Base-by-base conservation (phyloP, 2,113 vertebrate genomes). In the Thalassoma bifasciatum region DNA sequence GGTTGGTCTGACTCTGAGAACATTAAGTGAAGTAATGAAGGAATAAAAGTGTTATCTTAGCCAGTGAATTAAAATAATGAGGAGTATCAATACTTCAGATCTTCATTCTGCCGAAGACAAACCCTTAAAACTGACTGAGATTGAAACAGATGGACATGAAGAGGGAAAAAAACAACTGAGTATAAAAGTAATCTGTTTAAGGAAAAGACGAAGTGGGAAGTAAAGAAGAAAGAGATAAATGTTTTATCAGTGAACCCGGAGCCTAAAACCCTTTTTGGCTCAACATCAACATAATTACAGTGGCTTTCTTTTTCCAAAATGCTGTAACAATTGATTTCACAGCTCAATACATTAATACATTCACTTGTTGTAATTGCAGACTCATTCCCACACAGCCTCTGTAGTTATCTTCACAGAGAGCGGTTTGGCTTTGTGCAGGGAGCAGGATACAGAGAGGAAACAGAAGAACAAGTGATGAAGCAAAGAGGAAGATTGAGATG, bases 291-390 rank as follows among this genome's bases (percentile, higher is more conserved):
- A 82, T 78, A 79, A 79, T 59, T 82, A 54, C 24, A 22, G 34
- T 52, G 56, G 22, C 52, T 63, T 38, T 30, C 71, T 23, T 77
- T 30, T 30, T 77, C 44, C 23, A n/a, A 51, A 59, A 17, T 14
- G 12, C 66, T 60, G 46, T 56, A 86, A 82, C 69, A 75, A 80
- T 86, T 80, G 70, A 89, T 89, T 75, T 81, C 70, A 78, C 75
- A 84, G 59, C 49, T 80, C 56, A 78, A 17, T 73, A 82, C 76
- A 86, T 81, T 58, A 67, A 70, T 79, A 54, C 44, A 75, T 80
- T 84, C 77, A 47, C 66, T 75, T 13, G 22, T 66, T 77, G 60
- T 83, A 73, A 85, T 70, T 74, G 74, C 47, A 36, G 42, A 57
- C 34, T 62, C 16, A 63, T 66, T 75, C 62, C 65, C 65, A 72